phyloP scores from a whole-genome alignment of 92 coral and sea anemone species.

The Meandrina meandrites region DNA sequence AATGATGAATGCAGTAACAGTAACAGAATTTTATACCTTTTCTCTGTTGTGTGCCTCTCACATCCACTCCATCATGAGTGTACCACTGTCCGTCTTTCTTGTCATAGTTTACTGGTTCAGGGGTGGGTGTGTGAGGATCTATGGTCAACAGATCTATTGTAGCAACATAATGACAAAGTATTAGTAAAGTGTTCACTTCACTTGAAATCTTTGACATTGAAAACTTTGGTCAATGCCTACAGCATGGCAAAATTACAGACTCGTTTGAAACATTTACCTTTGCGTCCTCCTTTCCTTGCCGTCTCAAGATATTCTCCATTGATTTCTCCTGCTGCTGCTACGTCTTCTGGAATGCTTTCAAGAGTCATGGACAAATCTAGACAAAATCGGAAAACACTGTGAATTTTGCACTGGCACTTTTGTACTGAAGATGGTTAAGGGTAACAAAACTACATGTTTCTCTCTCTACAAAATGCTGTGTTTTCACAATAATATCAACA shows the following conservation, averaged over 20 bases:
- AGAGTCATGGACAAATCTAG: slow-evolving; percentile 5
- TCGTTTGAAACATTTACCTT: slow-evolving; percentile 5
- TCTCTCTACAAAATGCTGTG: too few species aligned
- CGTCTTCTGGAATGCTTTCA: slow-evolving; percentile 23
- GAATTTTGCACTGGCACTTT: not conserved
- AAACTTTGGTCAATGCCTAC: not conserved
- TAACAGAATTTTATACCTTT: not conserved
- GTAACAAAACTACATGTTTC: too few species aligned
- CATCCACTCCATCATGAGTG: slow-evolving; percentile 58
- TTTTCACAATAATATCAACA: too few species aligned
- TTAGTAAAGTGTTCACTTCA: not conserved
- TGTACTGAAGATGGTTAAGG: too few species aligned
- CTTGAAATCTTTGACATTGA: not conserved
- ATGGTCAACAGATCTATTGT: slow-evolving; percentile 49
- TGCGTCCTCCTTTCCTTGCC: slow-evolving; percentile 49
- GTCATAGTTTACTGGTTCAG: slow-evolving; percentile 52
- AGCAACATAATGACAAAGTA: not conserved
- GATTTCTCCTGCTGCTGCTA: slow-evolving; percentile 25
- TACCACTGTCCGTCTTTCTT: slow-evolving; percentile 65
- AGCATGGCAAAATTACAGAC: not conserved
- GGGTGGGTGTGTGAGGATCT: slow-evolving; percentile 24
- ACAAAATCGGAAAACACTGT: not conserved
- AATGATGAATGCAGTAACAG: not conserved
- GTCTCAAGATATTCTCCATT: slow-evolving; percentile 35
- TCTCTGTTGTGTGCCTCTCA: slow-evolving; percentile 27